Evolutionary conservation across 2,888 invertebrate species (phyloP).

Genomic region (Drosophila limbata): DNA sequence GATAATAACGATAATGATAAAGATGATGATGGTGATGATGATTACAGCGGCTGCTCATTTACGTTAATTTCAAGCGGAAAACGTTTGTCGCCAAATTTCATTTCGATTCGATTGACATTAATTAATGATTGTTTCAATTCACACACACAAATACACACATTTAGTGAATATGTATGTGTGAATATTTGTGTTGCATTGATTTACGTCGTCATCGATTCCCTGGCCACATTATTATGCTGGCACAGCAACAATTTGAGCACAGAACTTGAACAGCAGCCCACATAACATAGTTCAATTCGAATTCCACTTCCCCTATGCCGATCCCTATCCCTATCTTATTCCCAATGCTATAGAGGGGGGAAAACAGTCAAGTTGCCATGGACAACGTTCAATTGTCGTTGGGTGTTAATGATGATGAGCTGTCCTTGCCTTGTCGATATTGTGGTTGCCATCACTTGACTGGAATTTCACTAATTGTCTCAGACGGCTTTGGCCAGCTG

Average conservation of each 20-base stretch:
- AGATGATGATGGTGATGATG: constrained; percentile 24
- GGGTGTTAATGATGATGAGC: constrained; percentile 69
- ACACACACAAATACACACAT: constrained; percentile 14
- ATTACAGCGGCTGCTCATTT: constrained; percentile 63
- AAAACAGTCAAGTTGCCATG: constrained; percentile 34
- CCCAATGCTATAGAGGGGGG: background rate
- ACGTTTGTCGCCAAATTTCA: constrained; percentile 79
- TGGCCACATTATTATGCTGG: constrained; percentile 74
- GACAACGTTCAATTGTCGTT: constrained; percentile 55
- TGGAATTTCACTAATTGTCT: constrained; percentile 67
- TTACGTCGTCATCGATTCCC: constrained; percentile 69
- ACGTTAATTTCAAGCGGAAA: constrained; percentile 76
- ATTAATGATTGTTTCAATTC: constrained; percentile 78
- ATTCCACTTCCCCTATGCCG: constrained; percentile 7
- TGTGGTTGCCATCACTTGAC: constrained; percentile 14
- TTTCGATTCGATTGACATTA: constrained; percentile 79
- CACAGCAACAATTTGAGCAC: constrained; percentile 62
- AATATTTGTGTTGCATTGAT: constrained; percentile 63
- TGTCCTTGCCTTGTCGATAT: constrained; percentile 44
- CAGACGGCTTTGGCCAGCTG: constrained; percentile 48
- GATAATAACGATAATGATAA: constrained; percentile 20
- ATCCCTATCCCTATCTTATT: background rate
- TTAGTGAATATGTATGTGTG: constrained; percentile 23
- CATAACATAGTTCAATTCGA: constrained; percentile 28
- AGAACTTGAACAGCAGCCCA: constrained; percentile 43